Evolutionary conservation across 1,140 invertebrate species (phyloP).

Genomic region (Thalassaphorura encarpata): DNA sequence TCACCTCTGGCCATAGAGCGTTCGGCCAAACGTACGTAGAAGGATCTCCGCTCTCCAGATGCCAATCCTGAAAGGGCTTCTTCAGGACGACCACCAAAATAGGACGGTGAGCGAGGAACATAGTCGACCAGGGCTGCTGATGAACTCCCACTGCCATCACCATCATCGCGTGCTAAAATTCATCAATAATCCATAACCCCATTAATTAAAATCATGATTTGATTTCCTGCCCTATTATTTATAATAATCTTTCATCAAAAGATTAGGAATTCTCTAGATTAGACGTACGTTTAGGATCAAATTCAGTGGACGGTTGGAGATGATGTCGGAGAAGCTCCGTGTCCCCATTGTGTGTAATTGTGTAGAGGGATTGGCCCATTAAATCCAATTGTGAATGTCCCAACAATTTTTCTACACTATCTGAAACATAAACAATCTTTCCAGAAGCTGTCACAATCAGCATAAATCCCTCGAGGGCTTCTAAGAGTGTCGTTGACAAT

Average conservation of each 20-base stretch:
- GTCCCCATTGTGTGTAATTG: slow-evolving; percentile 66
- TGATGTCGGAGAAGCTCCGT: slow-evolving; percentile 48
- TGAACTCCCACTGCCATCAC: slow-evolving; percentile 11
- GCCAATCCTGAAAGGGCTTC: slow-evolving; percentile 30
- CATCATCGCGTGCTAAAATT: slow-evolving; percentile 5
- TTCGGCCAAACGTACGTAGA: slow-evolving; percentile 53
- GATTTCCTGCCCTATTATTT: background rate
- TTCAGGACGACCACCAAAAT: slow-evolving; percentile 31
- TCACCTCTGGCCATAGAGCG: slow-evolving; percentile 52
- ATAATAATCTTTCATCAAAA: too few relatives aligned
- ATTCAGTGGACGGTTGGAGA: slow-evolving; percentile 27
- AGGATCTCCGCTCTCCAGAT: slow-evolving; percentile 42
- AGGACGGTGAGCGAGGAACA: slow-evolving; percentile 30
- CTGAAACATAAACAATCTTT: slow-evolving; percentile 76
- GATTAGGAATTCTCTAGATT: too few relatives aligned
- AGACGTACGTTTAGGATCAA: background rate
- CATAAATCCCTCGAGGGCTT: slow-evolving; percentile 54
- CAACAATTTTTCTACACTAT: slow-evolving; percentile 67
- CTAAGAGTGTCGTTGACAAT: slow-evolving; percentile 38
- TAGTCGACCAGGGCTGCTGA: slow-evolving; percentile 21
- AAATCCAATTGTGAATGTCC: slow-evolving; percentile 75
- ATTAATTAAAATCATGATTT: slow-evolving; percentile 35
- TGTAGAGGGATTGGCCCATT: slow-evolving; percentile 69
- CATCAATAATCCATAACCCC: background rate
- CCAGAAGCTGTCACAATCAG: slow-evolving; percentile 68